These are phyloP conservation scores for Tauraco hartlaubi DNA, from an alignment of 2,797 vertebrate genomes.

Conservation along the genomic window DNA sequence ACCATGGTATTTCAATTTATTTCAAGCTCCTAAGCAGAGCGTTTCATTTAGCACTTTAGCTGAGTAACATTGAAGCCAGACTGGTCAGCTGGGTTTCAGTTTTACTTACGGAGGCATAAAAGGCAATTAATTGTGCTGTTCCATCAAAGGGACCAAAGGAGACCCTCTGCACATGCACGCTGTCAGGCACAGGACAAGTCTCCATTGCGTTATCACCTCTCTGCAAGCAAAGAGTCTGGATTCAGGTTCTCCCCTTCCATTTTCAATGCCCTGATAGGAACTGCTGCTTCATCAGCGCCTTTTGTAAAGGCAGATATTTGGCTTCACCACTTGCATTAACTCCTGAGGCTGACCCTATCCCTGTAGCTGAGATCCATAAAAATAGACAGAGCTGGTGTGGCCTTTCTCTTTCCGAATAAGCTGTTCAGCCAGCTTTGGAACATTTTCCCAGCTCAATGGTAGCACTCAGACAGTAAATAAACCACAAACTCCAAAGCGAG, in stretches of 20 bases:
- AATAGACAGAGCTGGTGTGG: background rate
- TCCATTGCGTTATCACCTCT: background rate
- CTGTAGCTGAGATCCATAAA: background rate
- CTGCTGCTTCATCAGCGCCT: background rate
- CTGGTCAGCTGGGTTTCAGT: background rate
- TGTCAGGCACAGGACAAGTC: background rate
- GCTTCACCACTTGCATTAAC: background rate
- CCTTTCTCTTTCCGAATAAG: background rate
- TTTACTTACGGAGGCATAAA: background rate
- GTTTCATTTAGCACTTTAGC: background rate
- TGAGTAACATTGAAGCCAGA: background rate
- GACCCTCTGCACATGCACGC: background rate
- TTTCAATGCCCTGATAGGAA: background rate
- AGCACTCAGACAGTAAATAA: constrained; percentile 18
- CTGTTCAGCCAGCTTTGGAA: background rate
- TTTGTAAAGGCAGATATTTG: background rate
- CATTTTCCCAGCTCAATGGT: background rate
- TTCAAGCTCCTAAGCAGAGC: background rate
- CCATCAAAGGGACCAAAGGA: background rate
- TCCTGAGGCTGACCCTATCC: background rate
- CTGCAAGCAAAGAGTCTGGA: background rate
- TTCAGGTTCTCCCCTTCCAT: background rate
- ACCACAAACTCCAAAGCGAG: background rate
- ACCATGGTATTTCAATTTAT: background rate
- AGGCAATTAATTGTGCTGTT: background rate